Evolutionary conservation across 2,888 invertebrate species (phyloP), one percentile per base, ranked within the genome.

Genomic region (Noctua pronuba): DNA sequence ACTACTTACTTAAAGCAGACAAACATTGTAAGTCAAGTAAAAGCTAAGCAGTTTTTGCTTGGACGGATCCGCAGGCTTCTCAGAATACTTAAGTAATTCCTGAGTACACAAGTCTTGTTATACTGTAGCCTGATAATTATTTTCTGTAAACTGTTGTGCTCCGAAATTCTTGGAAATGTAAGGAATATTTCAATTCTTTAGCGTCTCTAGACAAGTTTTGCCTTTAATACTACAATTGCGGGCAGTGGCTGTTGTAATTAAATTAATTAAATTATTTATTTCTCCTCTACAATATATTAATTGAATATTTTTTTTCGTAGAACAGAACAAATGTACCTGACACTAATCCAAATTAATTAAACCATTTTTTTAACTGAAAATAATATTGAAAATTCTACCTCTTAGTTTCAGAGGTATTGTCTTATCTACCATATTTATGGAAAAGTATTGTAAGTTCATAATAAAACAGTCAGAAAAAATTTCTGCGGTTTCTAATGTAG

Each of bases 91-190:
- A 49, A 79, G 16, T 68, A 60, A 82, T 80, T 75, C n/a, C 6
- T 35, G 21, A 58, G 16, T 31, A 71, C 41, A 73, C 52, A 64
- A 67, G 31, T n/a, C 62, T 67, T 67, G 49, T 52, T 74, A 44
- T 41, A 2, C 16, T 24, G 44, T 52, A 28, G 16, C 0, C n/a
- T 35, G 18, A 7, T 67, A 49, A 71, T 71, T 71, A 67, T 62
- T 71, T 46, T 52, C 28, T 21, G 60, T 67, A 62, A 70, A 80
- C 28, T 35, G 35, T 64, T 70, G 70, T n/a, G 38, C 21, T 13
- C 0, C 0, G 10, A 62, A 67, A 71, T 84, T 80, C 80, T 64
- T n/a, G 16, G 49, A 84, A 84, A 72, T 67, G 10, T 68, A 8
- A 55, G 11, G 24, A 10, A 41, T 35, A 68, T 28, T 78, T 35